Base-by-base conservation (phyloP, 2,113 vertebrate genomes). In the Melanocharis versteri region DNA sequence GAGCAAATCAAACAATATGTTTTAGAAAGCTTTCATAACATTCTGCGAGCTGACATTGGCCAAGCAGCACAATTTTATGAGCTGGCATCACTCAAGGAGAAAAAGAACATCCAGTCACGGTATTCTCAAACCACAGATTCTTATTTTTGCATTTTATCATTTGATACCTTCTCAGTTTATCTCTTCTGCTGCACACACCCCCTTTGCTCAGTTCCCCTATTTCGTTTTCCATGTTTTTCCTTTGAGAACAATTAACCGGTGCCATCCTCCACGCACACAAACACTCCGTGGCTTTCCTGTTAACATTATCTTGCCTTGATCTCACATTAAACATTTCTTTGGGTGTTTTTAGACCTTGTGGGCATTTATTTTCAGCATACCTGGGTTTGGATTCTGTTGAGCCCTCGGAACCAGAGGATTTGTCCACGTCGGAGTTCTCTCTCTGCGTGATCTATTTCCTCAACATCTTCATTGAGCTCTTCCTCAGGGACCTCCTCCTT, bases 331-430 rank as follows among this genome's bases (percentile, higher is more conserved):
- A 16, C 9, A 5, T 35, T 58, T 28, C 10, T 37, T 58, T 17
- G 40, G 40, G 18, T 22, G 15, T 56, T 60, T 44, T 57, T 35
- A 76, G 35, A 33, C 35, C 9, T 3, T 83, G 39, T 18, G 44
- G 64, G 9, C 9, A 10, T 60, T 92, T 39, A 3, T 19, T 53
- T 90, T 48, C 33, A 80, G 57, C 97, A 96, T 98, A 99, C 99
- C 99, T 99, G 99, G 54, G 99, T 99, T 97, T 99, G 99, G 94
- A 99, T 99, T 95, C 99, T 98, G 94, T 99, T 99, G 75, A 99
- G 99, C 27, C 99, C 99, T 77, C 99, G 98, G 97, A 99, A 99
- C 99, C 99, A 99, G 72, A 99, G 99, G 95, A 99, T 99, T 97
- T 99, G 99, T 70, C 99, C 99, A 81, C 99, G 98, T 61, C 99